Conservation (phyloP, 2,797 vertebrate species). For the Hoplostethus atlanticus region DNA sequence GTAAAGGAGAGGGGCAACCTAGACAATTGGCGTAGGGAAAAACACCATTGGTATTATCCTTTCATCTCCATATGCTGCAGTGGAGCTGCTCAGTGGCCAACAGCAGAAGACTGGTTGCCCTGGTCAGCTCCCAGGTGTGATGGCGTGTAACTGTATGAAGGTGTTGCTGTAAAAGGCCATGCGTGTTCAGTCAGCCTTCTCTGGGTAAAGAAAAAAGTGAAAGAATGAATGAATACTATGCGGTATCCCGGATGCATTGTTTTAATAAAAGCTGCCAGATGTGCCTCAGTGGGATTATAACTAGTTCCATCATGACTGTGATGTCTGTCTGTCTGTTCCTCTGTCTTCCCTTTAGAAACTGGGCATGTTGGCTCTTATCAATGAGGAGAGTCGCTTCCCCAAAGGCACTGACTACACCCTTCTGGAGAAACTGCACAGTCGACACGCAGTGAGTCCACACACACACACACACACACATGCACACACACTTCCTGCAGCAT, state of each 20-base stretch:
- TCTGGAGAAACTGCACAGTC: slow-evolving; percentile 93
- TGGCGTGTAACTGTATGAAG: too few relatives aligned
- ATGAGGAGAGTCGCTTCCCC: slow-evolving; percentile 98
- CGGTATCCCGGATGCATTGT: slow-evolving; percentile 58
- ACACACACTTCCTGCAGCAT: too few relatives aligned
- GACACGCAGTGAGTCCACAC: slow-evolving; percentile 91
- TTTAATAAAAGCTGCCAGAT: slow-evolving; percentile 62
- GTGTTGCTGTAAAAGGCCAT: too few relatives aligned
- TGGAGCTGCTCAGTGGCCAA: background rate
- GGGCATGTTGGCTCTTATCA: slow-evolving; percentile 94
- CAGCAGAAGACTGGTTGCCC: background rate
- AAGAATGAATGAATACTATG: slow-evolving; percentile 34
- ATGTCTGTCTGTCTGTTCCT: slow-evolving; percentile 22
- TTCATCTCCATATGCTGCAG: too few relatives aligned
- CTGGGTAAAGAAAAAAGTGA: slow-evolving; percentile 27
- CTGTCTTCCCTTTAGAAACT: slow-evolving; percentile 90
- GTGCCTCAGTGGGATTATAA: slow-evolving; percentile 56
- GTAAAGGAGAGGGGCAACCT: too few relatives aligned
- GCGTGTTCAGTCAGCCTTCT: slow-evolving; percentile 19
- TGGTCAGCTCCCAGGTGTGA: background rate
- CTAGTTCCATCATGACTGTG: slow-evolving; percentile 66
- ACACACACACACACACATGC: slow-evolving; percentile 2
- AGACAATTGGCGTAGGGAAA: too few relatives aligned
- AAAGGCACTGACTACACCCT: slow-evolving; percentile 95
- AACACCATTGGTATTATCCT: too few relatives aligned